These are phyloP conservation scores for Helicolenus hilgendorfi DNA, from an alignment of 2,797 vertebrate genomes.

Conservation along the genomic window DNA sequence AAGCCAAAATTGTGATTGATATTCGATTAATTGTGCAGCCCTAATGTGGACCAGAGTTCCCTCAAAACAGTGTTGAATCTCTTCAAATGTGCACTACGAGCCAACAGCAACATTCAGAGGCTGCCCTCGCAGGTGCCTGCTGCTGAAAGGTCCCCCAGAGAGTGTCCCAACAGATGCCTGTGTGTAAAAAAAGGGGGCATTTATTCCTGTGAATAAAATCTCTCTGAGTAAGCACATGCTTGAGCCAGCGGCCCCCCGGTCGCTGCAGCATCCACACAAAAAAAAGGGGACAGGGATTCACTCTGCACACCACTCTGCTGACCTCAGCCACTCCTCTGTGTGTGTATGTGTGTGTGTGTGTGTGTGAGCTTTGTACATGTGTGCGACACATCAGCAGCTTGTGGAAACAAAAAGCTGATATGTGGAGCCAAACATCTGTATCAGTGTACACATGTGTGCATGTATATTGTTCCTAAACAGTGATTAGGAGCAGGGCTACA, in stretches of 20 bases:
- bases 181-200: constrained; percentile 68
- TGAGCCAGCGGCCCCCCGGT: constrained; percentile 85
- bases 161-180: constrained; percentile 70
- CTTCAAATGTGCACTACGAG: constrained; percentile 8
- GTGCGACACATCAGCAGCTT: constrained; percentile 70
- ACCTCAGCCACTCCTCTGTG: constrained; percentile 87
- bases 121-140: constrained; percentile 68
- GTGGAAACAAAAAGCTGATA: constrained; percentile 57
- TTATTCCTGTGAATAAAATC: constrained; percentile 90
- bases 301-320: constrained; percentile 84
- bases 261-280: constrained; percentile 84
- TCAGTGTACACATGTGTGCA: constrained; percentile 18
- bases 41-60: background rate
- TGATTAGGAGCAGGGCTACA: constrained; percentile 14
- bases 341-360: constrained; percentile 33
- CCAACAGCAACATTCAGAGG: constrained; percentile 41
- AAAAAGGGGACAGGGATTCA: constrained; percentile 86
- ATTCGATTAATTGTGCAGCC: no score
- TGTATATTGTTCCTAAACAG: constrained; percentile 39
- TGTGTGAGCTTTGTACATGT: constrained; percentile 53
- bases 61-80: constrained; percentile 6
- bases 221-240: constrained; percentile 91
- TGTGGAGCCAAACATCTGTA: constrained; percentile 62
- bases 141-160: constrained; percentile 67
- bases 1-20: no score